Evolutionary conservation across 1,140 invertebrate species (phyloP).

Genomic region (Apis laboriosa): DNA sequence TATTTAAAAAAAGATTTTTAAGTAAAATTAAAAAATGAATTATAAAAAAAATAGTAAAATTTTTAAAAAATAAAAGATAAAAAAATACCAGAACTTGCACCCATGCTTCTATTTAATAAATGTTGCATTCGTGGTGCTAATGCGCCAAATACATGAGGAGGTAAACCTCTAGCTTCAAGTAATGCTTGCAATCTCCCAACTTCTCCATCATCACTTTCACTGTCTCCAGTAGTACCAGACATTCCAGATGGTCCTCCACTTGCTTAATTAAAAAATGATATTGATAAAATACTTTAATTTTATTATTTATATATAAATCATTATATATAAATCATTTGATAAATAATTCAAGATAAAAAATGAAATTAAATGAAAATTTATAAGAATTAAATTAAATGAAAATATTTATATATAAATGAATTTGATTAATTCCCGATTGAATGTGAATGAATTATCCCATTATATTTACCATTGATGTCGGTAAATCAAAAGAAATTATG

Average conservation of each 20-base stretch:
- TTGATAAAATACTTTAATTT: background rate
- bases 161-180: slow-evolving; percentile 95
- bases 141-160: slow-evolving; percentile 96
- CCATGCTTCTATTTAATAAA: slow-evolving; percentile 95
- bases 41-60: background rate
- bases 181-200: slow-evolving; percentile 94
- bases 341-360: background rate
- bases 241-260: slow-evolving; percentile 78
- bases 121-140: slow-evolving; percentile 98
- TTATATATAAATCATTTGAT: background rate
- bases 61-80: background rate
- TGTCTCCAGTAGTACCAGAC: slow-evolving; percentile 77
- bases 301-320: background rate
- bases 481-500: too few relatives aligned
- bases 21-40: slow-evolving; percentile 49
- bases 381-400: too few relatives aligned
- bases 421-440: too few relatives aligned
- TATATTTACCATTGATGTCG: too few relatives aligned
- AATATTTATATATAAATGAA: too few relatives aligned
- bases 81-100: slow-evolving; percentile 88
- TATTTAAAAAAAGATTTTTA: slow-evolving; percentile 27
- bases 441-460: too few relatives aligned
- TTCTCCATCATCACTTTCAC: slow-evolving; percentile 91
- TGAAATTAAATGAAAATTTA: too few relatives aligned
- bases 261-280: slow-evolving; percentile 49